These are phyloP conservation scores for Erythrocebus patas DNA, from an alignment of 2,113 vertebrate species.

Conservation along the genomic window DNA sequence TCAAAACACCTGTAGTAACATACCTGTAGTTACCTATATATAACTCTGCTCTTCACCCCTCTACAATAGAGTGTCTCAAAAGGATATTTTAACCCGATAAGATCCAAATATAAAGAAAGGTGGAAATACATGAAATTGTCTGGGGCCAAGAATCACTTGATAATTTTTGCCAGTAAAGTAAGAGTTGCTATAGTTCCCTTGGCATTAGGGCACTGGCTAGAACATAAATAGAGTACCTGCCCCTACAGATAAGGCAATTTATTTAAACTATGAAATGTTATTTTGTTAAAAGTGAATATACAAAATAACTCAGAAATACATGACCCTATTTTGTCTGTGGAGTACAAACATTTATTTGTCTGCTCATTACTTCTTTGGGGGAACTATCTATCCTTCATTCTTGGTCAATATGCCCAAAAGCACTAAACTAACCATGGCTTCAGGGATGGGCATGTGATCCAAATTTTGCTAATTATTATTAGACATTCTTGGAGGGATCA, in stretches of 20 bases:
- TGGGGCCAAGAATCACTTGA: background rate
- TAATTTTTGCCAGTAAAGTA: background rate
- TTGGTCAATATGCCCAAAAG: background rate
- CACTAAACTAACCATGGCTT: background rate
- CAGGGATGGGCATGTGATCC: background rate
- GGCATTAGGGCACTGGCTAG: background rate
- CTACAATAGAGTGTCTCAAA: background rate
- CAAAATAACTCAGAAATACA: background rate
- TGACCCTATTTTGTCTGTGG: background rate
- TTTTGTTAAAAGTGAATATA: background rate
- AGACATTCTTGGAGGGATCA: background rate
- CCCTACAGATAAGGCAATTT: background rate
- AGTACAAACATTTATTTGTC: background rate
- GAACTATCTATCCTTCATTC: background rate
- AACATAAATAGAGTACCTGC: background rate
- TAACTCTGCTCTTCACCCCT: background rate
- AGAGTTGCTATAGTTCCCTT: background rate
- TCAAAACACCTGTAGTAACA: background rate
- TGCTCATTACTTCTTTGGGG: background rate
- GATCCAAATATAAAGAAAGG: background rate
- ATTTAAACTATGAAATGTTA: background rate
- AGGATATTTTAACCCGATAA: background rate
- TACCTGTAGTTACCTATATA: background rate
- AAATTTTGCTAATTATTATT: background rate
- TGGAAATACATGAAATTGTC: background rate